phyloP scores from a whole-genome alignment of 2,888 invertebrate genomes.

The Bellardia pandia region DNA sequence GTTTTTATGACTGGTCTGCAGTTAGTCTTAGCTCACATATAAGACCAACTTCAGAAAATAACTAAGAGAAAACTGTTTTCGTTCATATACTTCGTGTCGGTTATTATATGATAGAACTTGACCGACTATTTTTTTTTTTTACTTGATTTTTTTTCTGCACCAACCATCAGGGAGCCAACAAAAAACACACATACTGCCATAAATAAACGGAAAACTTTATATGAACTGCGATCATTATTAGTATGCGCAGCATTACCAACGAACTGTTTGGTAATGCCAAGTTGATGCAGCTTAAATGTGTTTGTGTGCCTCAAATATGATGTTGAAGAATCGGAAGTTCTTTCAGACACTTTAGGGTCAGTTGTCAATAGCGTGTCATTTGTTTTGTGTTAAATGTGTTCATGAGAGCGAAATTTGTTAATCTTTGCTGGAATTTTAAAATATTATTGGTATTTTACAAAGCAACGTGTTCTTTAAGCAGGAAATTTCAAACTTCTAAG shows the following conservation, averaged over 20 bases:
- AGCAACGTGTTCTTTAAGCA: not conserved
- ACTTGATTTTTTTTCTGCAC: too few relatives aligned
- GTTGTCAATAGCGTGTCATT: not conserved
- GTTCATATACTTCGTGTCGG: too few relatives aligned
- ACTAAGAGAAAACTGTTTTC: too few relatives aligned
- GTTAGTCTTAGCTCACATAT: too few relatives aligned
- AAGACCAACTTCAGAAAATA: too few relatives aligned
- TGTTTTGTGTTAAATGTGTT: not conserved
- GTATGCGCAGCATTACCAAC: not conserved
- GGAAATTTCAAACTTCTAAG: not conserved
- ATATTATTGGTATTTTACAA: not conserved
- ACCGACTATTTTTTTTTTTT: too few relatives aligned
- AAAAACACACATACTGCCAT: not conserved
- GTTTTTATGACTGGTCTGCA: too few relatives aligned
- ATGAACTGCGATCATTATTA: not conserved
- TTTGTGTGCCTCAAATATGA: not conserved
- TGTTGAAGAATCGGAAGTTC: not conserved
- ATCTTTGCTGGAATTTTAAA: not conserved
- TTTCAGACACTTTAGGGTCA: conserved; percentile 19
- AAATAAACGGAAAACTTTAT: not conserved
- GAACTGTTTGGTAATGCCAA: not conserved
- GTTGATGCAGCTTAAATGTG: conserved; percentile 3
- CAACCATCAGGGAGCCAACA: not conserved
- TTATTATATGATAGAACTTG: too few relatives aligned
- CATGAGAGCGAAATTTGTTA: not conserved